Evolutionary conservation across 2,888 invertebrate genomes (phyloP), one percentile per base, ranked within the genome.

Genomic region (Latheticus oryzae): DNA sequence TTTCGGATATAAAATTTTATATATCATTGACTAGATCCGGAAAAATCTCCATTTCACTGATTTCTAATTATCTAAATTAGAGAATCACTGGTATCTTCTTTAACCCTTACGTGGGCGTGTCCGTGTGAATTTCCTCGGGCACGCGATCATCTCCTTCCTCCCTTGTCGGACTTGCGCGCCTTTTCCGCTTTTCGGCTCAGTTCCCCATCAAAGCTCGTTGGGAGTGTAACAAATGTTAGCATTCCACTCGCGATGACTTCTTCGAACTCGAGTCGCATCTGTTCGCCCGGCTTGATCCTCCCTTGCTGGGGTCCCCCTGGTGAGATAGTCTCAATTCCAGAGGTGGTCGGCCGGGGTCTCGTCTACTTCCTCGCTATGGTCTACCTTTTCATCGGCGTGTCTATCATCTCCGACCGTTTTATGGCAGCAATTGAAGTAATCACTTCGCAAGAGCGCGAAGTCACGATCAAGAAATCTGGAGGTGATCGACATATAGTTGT

Each of bases 361-460:
- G 88, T 95, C 60, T 99, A 99, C 81, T 95, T 98, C 81, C 68
- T 93, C 42, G 81, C 86, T 35, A 86, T 99, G 79, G 82, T 92
- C 71, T 99, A 97, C 79, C 87, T 98, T 77, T 99, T 99, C 82
- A 92, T 99, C 75, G 99, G 99, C 52, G 97, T 99, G 33, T 97
- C 98, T 68, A 97, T 99, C 78, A 92, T 98, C 65, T 97, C 98
- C 67, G 99, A 99, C 78, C 89, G 97, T 57, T 99, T 99, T 82
- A 99, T 99, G 99, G 95, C 96, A 28, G 92, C 97, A 71, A 99
- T 99, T 77, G 99, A 99, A 84, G 74, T 79, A 24, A 99, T 99
- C 78, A 99, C 98, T 45, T 97, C 97, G 0, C 91, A 96, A 77
- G 98, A 99, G 78, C 92, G 94, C 71, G 95, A 96, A 78, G 90